Evolutionary conservation across 1,140 invertebrate species (phyloP).

Genomic region (Pogonomyrmex californicus): DNA sequence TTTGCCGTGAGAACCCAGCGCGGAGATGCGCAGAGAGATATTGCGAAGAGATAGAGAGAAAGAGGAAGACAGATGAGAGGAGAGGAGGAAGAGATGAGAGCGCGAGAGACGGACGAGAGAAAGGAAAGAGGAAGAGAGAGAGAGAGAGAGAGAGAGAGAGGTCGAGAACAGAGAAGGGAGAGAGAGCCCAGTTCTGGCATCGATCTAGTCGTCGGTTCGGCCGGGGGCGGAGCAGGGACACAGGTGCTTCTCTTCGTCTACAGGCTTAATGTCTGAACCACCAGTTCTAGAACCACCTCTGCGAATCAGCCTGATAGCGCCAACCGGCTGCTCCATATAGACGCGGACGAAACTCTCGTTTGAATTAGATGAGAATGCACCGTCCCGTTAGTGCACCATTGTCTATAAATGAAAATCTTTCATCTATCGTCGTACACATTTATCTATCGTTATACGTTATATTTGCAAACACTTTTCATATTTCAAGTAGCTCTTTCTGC

Average conservation of each 20-base stretch:
- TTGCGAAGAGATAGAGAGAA: conserved; percentile 76
- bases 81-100: conserved; percentile 60
- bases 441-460: not conserved
- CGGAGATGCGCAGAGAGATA: conserved; percentile 78
- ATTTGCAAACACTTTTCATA: conserved; percentile 26
- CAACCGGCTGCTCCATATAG: conserved; percentile 74
- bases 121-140: conserved; percentile 49
- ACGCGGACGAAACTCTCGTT: conserved; percentile 54
- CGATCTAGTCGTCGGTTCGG: conserved; percentile 82
- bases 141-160: conserved; percentile 57
- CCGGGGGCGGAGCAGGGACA: conserved; percentile 79
- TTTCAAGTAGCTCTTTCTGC: not conserved
- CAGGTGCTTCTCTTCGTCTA: conserved; percentile 82
- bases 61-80: conserved; percentile 64
- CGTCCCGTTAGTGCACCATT: conserved; percentile 8
- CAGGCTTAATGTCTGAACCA: conserved; percentile 81
- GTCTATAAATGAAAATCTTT: conserved; percentile 47
- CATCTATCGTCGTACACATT: not conserved
- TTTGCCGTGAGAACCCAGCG: conserved; percentile 80
- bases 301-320: conserved; percentile 76
- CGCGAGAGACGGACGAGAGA: conserved; percentile 52
- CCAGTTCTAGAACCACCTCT: conserved; percentile 77
- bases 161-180: conserved; percentile 71
- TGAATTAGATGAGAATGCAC: conserved; percentile 67
- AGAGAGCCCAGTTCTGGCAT: conserved; percentile 74